Percentiles rank a stretch among this genome's conserved stretches.
phyloP scores from a whole-genome alignment of 2,113 vertebrate species.

The Oreochromis niloticus region DNA sequence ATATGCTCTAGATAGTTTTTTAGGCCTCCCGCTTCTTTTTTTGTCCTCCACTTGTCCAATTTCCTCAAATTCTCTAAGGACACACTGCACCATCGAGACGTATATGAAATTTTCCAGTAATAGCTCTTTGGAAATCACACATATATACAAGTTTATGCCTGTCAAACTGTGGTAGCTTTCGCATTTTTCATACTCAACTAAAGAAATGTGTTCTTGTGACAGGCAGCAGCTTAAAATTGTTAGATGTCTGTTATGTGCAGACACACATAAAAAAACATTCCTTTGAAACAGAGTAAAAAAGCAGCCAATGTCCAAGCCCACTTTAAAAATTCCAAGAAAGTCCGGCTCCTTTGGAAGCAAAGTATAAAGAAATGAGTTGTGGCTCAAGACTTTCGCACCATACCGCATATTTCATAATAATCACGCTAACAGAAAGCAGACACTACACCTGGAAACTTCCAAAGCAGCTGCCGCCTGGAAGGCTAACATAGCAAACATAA shows the following conservation, averaged over 20 bases:
- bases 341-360: background rate
- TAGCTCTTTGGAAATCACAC: background rate
- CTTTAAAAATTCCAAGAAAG: background rate
- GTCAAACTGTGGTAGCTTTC: background rate
- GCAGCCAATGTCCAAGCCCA: background rate
- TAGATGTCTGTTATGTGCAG: background rate
- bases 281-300: background rate
- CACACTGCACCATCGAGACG: background rate
- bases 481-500: conserved; percentile 93
- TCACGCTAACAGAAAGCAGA: background rate
- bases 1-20: background rate
- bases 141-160: background rate
- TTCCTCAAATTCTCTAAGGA: background rate
- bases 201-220: background rate
- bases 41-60: background rate
- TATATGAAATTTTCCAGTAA: background rate
- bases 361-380: background rate
- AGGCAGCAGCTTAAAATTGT: background rate
- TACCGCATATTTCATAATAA: background rate
- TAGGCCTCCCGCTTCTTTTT: background rate
- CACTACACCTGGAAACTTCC: conserved; percentile 92
- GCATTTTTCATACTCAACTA: background rate
- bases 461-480: conserved; percentile 96
- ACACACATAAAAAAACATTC: background rate
- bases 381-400: background rate